phyloP scores from a whole-genome alignment of 2,888 invertebrate genomes.

The Gibbula magus region DNA sequence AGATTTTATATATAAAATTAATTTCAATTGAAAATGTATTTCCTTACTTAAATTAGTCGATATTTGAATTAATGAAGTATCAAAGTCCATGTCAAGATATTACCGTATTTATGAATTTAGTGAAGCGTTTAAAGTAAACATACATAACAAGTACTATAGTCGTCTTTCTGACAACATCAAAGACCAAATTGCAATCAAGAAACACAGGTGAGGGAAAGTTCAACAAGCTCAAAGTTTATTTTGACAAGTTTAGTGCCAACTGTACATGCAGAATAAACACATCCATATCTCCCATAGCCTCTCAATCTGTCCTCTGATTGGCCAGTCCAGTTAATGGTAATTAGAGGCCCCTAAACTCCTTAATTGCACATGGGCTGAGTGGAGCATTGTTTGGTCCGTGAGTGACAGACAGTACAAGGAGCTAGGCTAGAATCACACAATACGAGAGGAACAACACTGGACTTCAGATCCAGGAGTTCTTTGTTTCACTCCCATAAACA shows the following conservation, averaged over 20 bases:
- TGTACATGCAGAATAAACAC: neutral
- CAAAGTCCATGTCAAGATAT: too few relatives aligned
- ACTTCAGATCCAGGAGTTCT: neutral
- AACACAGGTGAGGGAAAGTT: too few relatives aligned
- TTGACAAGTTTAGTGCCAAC: neutral
- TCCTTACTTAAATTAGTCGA: too few relatives aligned
- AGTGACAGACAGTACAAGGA: neutral
- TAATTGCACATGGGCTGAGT: neutral
- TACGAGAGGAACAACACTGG: neutral
- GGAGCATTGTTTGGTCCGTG: neutral
- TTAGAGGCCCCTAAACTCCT: neutral
- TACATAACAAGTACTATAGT: too few relatives aligned
- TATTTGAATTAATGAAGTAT: too few relatives aligned
- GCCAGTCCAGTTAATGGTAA: neutral
- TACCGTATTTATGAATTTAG: too few relatives aligned
- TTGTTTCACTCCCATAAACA: neutral
- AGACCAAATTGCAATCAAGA: too few relatives aligned
- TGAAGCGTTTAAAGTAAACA: too few relatives aligned
- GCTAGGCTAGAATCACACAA: neutral
- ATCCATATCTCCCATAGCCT: neutral
- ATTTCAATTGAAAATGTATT: too few relatives aligned
- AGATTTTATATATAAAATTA: too few relatives aligned
- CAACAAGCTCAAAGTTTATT: neutral
- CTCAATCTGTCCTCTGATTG: neutral
- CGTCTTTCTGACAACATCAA: too few relatives aligned